Base-by-base conservation (phyloP, 2,888 invertebrate species). In the Lycophotia porphyrea region DNA sequence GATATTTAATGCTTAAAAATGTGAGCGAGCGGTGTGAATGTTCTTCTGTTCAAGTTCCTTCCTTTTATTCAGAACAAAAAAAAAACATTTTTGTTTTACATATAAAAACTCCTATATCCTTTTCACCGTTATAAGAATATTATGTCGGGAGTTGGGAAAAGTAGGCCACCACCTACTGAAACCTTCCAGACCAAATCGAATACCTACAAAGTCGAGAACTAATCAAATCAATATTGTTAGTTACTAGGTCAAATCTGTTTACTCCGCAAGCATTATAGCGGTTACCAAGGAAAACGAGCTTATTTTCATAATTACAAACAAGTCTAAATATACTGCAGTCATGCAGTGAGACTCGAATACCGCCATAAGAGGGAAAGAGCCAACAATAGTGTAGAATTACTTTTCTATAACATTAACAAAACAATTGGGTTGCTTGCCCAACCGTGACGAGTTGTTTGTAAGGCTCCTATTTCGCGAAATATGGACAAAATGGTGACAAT, bases 381-480 rank as follows among this genome's bases (percentile, higher is more conserved):
- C 47, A 0, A 47, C 42, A 58, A 36, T 61, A 76, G 78, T 88
- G 72, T 87, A 74, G 31, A 78, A 84, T 88, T 88, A 86, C 82
- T 74, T 78, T 78, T 81, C 73, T 80, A 67, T 60, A 77, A 80
- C 70, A 66, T 77, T 78, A 78, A 74, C 64, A 78, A 72, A 76
- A 77, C 77, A 87, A 84, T 88, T 84, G 71, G 80, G 75, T 78
- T 74, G 68, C 78, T 82, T 82, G 75, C 80, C 73, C 70, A 82
- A 86, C 66, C 68, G 18, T 76, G 78, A 74, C 73, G 65, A 49
- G 61, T 74, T 78, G 71, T 70, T 80, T 69, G 69, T 81, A 52
- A 63, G 77, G 66, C 42, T 87, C 86, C 61, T 79, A 87, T 87
- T 86, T 75, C 88, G 71, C 80, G 71, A 68, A 65, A 79, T 81